Evolutionary conservation across 2,888 invertebrate species (phyloP).

Genomic region (Tetheella fluctuosa): DNA sequence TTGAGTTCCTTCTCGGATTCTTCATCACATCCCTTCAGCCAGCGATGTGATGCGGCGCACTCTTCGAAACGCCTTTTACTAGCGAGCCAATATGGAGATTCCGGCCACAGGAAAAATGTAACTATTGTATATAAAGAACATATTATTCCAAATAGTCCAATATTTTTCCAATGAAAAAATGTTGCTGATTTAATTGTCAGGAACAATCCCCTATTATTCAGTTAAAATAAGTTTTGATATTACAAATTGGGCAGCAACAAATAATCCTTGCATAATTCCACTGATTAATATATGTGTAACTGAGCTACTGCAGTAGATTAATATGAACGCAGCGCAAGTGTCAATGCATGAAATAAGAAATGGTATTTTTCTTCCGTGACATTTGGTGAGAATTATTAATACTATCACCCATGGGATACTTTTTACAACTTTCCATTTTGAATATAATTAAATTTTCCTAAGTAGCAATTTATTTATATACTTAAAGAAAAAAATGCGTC

Average conservation of each 20-base stretch:
- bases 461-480: background rate
- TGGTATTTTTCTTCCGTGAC: conserved; percentile 36
- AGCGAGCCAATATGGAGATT: conserved; percentile 52
- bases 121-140: conserved; percentile 30
- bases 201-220: conserved; percentile 50
- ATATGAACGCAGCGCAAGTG: conserved; percentile 27
- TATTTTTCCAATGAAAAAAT: conserved; percentile 41
- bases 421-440: background rate
- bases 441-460: background rate
- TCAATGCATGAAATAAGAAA: conserved; percentile 28
- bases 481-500: background rate
- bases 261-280: conserved; percentile 28
- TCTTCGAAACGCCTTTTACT: conserved; percentile 45
- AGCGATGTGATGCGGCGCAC: conserved; percentile 43
- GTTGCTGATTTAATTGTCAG: conserved; percentile 42
- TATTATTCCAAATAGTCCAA: conserved; percentile 35
- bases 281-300: conserved; percentile 38
- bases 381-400: conserved; percentile 29
- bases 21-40: conserved; percentile 46
- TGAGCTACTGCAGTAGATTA: conserved; percentile 38
- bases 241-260: conserved; percentile 20
- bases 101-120: conserved; percentile 30
- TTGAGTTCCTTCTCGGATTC: conserved; percentile 47
- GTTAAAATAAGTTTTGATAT: conserved; percentile 36
- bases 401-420: conserved; percentile 40